phyloP scores from a whole-genome alignment of 1,140 invertebrate species.

The Camponotus floridanus region DNA sequence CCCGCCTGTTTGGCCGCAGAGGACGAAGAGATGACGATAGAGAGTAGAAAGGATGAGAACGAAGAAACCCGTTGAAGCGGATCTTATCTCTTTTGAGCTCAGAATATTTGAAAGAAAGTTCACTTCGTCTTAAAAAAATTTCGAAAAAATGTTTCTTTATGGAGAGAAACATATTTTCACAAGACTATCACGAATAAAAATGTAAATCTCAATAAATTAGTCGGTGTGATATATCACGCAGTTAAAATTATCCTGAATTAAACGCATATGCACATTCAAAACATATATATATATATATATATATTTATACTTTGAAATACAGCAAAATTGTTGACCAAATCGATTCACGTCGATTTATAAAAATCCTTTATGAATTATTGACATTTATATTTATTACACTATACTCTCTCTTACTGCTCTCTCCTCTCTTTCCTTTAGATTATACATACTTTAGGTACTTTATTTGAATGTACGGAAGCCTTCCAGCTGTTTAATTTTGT shows the following conservation, averaged over 20 bases:
- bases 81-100: slow-evolving; percentile 53
- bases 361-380: slow-evolving; percentile 11
- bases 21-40: slow-evolving; percentile 70
- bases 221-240: background rate
- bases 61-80: slow-evolving; percentile 55
- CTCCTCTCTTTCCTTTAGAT: background rate
- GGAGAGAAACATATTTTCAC: background rate
- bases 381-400: background rate
- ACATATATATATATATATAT: background rate
- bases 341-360: background rate
- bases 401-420: background rate
- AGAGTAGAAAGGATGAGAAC: slow-evolving; percentile 60
- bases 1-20: slow-evolving; percentile 55
- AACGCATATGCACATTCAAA: background rate
- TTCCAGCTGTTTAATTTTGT: background rate
- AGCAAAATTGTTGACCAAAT: background rate
- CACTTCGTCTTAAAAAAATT: slow-evolving; percentile 10
- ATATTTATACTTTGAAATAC: background rate
- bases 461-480: background rate
- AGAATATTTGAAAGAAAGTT: background rate
- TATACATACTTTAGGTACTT: background rate
- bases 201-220: background rate
- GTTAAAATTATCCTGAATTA: background rate
- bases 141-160: background rate
- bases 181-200: background rate